Conservation (phyloP, 2,113 vertebrate species). For the Muscicapa adusta region DNA sequence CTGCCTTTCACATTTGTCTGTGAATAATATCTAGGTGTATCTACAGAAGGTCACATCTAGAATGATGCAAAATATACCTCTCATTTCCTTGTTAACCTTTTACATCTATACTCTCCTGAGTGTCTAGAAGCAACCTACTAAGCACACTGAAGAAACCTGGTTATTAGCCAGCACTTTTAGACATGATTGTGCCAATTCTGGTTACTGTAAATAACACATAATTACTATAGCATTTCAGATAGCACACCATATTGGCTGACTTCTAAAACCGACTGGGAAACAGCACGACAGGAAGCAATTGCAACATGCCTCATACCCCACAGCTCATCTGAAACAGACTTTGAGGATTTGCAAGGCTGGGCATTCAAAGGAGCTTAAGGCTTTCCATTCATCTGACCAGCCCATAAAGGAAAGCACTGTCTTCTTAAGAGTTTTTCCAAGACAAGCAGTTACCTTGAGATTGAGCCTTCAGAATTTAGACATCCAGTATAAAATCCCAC, state of each 20-base stretch:
- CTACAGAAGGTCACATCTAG: neutral
- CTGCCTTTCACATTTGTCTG: neutral
- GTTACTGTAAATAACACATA: conserved; percentile 59
- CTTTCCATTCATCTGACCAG: neutral
- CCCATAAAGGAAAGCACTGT: neutral
- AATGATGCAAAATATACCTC: neutral
- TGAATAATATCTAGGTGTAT: neutral
- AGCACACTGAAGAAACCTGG: neutral
- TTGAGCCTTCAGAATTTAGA: neutral
- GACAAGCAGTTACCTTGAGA: neutral
- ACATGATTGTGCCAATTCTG: conserved; percentile 45
- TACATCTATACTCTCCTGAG: neutral
- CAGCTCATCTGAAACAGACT: neutral
- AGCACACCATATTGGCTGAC: conserved; percentile 53
- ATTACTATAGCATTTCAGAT: conserved; percentile 56
- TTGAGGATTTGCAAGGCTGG: neutral
- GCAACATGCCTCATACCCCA: conserved; percentile 8
- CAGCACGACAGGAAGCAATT: conserved; percentile 43
- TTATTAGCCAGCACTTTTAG: conserved; percentile 54
- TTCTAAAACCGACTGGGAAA: conserved; percentile 39
- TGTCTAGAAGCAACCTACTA: neutral
- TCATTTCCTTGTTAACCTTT: neutral
- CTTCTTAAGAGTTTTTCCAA: neutral
- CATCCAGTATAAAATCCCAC: neutral
- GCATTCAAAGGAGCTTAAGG: neutral